phyloP scores from a whole-genome alignment of 2,113 vertebrate species.

The Rafetus swinhoei region DNA sequence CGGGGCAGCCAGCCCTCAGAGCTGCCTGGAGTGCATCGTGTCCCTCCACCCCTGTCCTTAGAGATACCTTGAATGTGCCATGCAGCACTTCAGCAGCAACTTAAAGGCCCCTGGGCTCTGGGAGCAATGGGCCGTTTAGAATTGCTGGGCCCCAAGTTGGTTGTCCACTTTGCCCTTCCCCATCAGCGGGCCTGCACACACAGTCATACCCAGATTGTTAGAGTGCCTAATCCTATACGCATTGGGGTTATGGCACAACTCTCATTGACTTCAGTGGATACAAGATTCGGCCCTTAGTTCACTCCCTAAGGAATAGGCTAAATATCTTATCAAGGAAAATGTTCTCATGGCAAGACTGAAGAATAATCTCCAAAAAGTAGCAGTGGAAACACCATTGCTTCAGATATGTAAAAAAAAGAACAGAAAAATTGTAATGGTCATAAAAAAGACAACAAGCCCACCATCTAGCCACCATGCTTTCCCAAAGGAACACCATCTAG shows the following conservation, averaged over 20 bases:
- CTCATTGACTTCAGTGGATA: neutral
- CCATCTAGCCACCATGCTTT: neutral
- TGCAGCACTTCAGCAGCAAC: too few relatives aligned
- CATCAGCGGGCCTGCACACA: too few relatives aligned
- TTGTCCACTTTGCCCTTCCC: too few relatives aligned
- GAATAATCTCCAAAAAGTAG: neutral
- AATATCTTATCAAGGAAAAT: neutral
- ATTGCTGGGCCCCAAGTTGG: too few relatives aligned
- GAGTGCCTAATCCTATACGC: neutral
- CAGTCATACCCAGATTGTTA: neutral
- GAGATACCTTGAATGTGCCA: too few relatives aligned
- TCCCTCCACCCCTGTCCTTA: too few relatives aligned
- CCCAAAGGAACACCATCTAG: neutral
- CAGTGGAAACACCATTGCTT: neutral
- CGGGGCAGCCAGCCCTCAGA: too few relatives aligned
- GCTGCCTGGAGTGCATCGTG: too few relatives aligned
- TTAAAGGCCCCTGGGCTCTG: too few relatives aligned
- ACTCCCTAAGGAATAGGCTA: neutral
- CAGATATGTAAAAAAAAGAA: accelerated
- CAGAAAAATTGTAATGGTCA: neutral
- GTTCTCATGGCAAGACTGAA: neutral
- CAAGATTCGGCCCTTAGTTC: neutral
- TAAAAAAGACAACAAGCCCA: neutral
- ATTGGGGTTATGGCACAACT: neutral
- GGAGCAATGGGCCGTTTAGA: too few relatives aligned